Evolutionary conservation across 2,888 invertebrate species (phyloP), one percentile per base, ranked within the genome.

Genomic region (Reticulitermes lucifugus): DNA sequence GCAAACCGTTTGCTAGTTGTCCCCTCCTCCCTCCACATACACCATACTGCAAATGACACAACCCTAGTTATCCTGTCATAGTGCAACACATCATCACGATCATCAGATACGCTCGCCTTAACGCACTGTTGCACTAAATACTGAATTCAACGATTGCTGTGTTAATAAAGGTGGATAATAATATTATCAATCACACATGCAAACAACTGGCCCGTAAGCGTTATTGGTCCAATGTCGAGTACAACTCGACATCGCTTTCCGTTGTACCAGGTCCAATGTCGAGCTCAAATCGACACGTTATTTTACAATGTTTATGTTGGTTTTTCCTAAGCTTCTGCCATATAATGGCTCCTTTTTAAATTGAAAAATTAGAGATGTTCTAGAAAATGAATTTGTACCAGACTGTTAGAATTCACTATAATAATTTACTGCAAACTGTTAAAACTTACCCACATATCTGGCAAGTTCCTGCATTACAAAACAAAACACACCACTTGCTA

Each of bases 181-280:
- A 60, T 60, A 80, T 80, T 80, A 80, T 80, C 60, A 60, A 60
- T 35, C 29, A 35, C 55, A 80, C 80, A 79, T 79, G 79, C 9
- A 51, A 43, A 77, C 77, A 79, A 60, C 55, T 80, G 80, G 29
- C 80, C 80, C 35, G 59, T 80, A 80, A 35, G 4, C 35, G 3
- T 35, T 35, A 35, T 35, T 35, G 35, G 35, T 35, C 35, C 35
- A 35, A 35, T 35, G 4, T 35, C 35, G 3, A 35, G 35, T 35
- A 2, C 35, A 35, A 35, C 35, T 35, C 35, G 35, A 35, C 35
- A 35, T 2, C 0, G 35, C 35, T 35, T 35, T 35, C 35, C 35
- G 35, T 35, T 35, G 35, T 35, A 35, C 35, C 35, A 35, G 35
- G 3, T 35, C 35, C 35, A 35, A 2, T 35, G 35, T 35, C 35